phyloP scores from a whole-genome alignment of 2,797 vertebrate genomes.

The Setipinna tenuifilis region DNA sequence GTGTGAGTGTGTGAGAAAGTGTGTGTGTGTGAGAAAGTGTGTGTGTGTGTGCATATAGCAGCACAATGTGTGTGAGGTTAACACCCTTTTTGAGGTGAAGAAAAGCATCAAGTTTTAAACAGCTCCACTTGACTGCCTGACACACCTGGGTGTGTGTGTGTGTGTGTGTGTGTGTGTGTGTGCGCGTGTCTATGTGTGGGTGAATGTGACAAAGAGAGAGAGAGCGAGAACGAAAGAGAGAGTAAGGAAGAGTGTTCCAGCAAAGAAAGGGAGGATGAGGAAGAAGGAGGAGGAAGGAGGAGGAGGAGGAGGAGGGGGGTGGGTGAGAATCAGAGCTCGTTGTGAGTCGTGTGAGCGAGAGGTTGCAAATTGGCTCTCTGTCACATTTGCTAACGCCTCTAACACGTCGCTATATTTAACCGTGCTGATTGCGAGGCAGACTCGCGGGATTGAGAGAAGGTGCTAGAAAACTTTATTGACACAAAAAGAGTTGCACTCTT shows the following conservation, averaged over 20 bases:
- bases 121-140: not conserved
- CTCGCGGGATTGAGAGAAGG: not conserved
- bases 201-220: too few species aligned
- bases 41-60: not conserved
- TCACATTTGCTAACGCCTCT: conserved; percentile 7
- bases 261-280: too few species aligned
- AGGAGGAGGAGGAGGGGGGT: too few species aligned
- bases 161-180: too few species aligned
- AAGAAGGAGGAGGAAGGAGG: not conserved
- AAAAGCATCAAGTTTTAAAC: not conserved
- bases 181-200: too few species aligned
- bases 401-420: conserved; percentile 7
- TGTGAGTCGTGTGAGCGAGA: not conserved
- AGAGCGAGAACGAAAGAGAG: not conserved
- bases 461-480: conserved; percentile 7
- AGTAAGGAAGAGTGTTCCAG: not conserved
- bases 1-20: not conserved
- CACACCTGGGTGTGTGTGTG: too few species aligned
- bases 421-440: not conserved
- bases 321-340: not conserved
- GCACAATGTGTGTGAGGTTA: not conserved
- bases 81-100: not conserved
- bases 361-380: conserved; percentile 7
- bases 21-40: not conserved
- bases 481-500: conserved; percentile 12